These are phyloP conservation scores for Theretra japonica DNA, from an alignment of 2,888 invertebrate genomes.

Conservation along the genomic window DNA sequence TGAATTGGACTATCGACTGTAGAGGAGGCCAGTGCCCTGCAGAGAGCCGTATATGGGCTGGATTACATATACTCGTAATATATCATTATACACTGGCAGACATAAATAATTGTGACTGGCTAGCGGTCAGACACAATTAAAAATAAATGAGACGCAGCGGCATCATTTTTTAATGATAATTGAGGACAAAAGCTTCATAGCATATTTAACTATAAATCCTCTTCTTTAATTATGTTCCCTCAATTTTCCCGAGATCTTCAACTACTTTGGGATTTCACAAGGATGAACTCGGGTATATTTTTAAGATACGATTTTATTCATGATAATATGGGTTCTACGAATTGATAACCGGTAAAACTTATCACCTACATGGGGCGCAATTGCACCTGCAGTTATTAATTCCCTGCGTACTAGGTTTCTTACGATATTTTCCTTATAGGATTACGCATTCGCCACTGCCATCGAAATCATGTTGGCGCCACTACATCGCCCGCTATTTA, in stretches of 20 bases:
- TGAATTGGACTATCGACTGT: too few relatives aligned
- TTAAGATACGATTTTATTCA: neutral
- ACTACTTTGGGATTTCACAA: neutral
- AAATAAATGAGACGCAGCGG: too few relatives aligned
- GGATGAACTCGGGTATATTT: neutral
- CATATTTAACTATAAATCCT: too few relatives aligned
- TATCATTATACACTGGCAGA: too few relatives aligned
- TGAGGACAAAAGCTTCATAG: too few relatives aligned
- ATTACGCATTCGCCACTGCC: neutral
- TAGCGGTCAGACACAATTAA: too few relatives aligned
- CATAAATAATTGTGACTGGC: too few relatives aligned
- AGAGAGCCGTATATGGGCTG: too few relatives aligned
- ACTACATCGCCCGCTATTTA: neutral
- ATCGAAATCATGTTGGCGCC: neutral
- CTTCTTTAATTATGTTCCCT: too few relatives aligned
- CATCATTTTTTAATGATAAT: too few relatives aligned
- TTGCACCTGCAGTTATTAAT: conserved; percentile 20
- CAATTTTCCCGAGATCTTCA: neutral
- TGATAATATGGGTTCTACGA: neutral
- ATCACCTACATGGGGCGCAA: neutral
- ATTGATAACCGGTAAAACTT: conserved; percentile 8
- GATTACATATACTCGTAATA: too few relatives aligned
- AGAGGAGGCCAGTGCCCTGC: too few relatives aligned
- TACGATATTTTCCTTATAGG: conserved; percentile 11
- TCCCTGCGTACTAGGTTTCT: neutral